Evolutionary conservation across 2,888 invertebrate genomes (phyloP), one percentile per base, ranked within the genome.

Genomic region (Dryadula phaetusa): DNA sequence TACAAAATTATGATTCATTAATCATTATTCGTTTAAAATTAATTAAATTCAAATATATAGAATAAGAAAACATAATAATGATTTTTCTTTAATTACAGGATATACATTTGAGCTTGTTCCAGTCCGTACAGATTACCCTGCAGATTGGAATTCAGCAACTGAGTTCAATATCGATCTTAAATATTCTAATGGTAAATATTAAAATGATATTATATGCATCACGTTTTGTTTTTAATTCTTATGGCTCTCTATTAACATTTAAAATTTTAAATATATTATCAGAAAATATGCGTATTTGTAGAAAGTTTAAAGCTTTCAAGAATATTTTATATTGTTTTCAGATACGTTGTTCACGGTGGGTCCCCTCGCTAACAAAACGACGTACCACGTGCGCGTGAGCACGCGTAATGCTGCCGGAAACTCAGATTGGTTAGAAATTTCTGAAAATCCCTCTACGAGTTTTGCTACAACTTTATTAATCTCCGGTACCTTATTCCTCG

Each of bases 331-430:
- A 64, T 58, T 18, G 22, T 66, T 69, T 53, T 66, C 70, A 69
- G 61, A 64, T 70, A 52, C 84, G 0, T 66, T 84, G 20, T 90
- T 87, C 76, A 73, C 76, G 1, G 82, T 90, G 49, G 86, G 82
- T 10, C 81, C 82, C 0, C 77, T 92, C 22, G 37, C 74, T 2
- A 91, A 90, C 74, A 66, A 66, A 16, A 92, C 91, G 0, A 66
- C 70, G 5, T 92, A 82, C 80, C 82, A 88, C 78, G 86, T 79
- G 12, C 84, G 88, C 0, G 87, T 89, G 1, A 82, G 87, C 40
- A 81, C 87, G 28, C 77, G 84, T 44, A 92, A 92, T 74, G 82
- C 83, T 0, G 92, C 92, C 0, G 90, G 92, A 0, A 80, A 79
- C 73, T 92, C 92, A 0, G 87, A 87, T 28, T 91, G 89, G 88